A percentile compares a stretch with the other conserved stretches of the same genome.
phyloP scores from a whole-genome alignment of 2,797 vertebrate species.

The Alauda arvensis region DNA sequence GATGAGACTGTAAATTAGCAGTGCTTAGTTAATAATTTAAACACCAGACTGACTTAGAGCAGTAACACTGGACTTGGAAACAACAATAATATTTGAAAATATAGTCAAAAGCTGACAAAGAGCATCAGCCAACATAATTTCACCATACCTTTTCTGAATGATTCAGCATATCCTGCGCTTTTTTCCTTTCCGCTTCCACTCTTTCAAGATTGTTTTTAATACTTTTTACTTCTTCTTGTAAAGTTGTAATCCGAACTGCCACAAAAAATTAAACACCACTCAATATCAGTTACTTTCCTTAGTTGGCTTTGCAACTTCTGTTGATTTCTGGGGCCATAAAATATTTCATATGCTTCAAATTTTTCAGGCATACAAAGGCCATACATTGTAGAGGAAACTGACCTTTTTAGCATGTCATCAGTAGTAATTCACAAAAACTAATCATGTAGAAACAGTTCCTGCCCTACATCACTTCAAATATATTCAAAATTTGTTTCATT shows the following conservation, averaged over 20 bases:
- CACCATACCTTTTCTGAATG: slow-evolving; percentile 89
- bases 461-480: neutral
- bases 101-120: neutral
- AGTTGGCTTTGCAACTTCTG: neutral
- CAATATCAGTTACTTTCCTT: neutral
- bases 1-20: neutral
- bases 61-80: neutral
- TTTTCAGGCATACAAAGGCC: neutral
- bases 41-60: neutral
- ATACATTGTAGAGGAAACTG: neutral
- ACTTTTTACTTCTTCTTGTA: slow-evolving; percentile 93
- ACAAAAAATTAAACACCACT: neutral
- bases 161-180: slow-evolving; percentile 90
- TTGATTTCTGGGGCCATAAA: neutral
- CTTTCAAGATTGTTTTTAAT: slow-evolving; percentile 87
- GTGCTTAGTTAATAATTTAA: neutral
- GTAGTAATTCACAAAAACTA: neutral
- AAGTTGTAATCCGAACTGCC: slow-evolving; percentile 83
- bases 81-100: neutral
- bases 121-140: neutral
- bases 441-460: neutral
- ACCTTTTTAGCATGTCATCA: neutral
- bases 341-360: neutral
- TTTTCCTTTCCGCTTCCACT: slow-evolving; percentile 89
- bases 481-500: neutral